Evolutionary conservation across 2,797 vertebrate genomes (phyloP), one percentile per base, ranked within the genome.

Genomic region (Toxotes lorentzi): DNA sequence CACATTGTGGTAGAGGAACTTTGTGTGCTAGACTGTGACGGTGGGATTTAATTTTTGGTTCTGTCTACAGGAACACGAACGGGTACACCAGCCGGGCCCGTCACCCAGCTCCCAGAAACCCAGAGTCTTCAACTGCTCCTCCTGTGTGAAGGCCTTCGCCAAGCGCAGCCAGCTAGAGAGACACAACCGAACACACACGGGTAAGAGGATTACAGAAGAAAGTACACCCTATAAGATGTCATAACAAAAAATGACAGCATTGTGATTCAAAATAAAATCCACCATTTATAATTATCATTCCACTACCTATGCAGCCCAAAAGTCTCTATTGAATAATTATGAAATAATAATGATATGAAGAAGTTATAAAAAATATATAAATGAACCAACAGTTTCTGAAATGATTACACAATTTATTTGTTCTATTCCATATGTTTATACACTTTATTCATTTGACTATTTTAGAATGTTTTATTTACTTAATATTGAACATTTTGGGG

Each of bases 121-220:
- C 2, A 86, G 96, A 59, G 95, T 97, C 62, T 99, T 98, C 86
- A 98, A 95, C 84, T 99, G 98, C 74, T 95, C 95, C 57, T 95
- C 95, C 21, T 99, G 98, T 32, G 96, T 95, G 62, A 99, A 99
- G 92, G 97, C 98, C 6, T 99, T 99, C 0, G 96, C 98, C 72
- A 99, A 99, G 73, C 98, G 97, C 32, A 99, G 98, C 92, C 98
- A 99, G 88, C 95, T 99, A 91, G 97, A 99, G 91, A 96, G 98
- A 64, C 98, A 99, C 78, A 97, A 97, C 89, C 96, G 97, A 43
- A 99, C 98, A 62, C 98, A 99, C 89, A 99, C 98, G 95, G 98
- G 98, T 98, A 91, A 90, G 35, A 62, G 7, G 23, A 48, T 63
- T 47, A 66, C 3, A 12, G 23, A 19, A 11, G 35, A 21, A 40